phyloP scores from a whole-genome alignment of 1,140 invertebrate genomes.

The Hylaeus volcanicus region DNA sequence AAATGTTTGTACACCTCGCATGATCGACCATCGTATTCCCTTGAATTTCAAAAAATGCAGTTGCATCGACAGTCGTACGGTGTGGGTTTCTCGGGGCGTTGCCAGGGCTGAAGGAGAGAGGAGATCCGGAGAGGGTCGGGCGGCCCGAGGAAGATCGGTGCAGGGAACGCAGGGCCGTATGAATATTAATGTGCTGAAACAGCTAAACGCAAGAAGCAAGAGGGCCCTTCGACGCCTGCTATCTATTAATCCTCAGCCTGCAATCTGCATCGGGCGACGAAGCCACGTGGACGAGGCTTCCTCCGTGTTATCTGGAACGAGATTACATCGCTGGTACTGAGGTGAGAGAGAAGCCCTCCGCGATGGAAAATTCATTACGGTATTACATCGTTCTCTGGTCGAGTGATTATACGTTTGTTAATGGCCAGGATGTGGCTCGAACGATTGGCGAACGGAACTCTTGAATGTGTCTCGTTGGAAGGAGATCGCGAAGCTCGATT shows the following conservation, averaged over 20 bases:
- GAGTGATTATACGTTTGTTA: slow-evolving; percentile 19
- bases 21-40: neutral
- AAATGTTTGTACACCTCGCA: slow-evolving; percentile 50
- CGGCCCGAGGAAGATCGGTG: neutral
- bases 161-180: slow-evolving; percentile 53
- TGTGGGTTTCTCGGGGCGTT: slow-evolving; percentile 5
- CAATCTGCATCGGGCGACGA: slow-evolving; percentile 51
- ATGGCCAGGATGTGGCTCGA: neutral
- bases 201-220: slow-evolving; percentile 70
- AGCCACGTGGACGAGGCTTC: slow-evolving; percentile 32
- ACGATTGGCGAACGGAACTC: neutral
- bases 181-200: slow-evolving; percentile 79
- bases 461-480: neutral
- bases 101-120: neutral
- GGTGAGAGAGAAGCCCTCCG: neutral
- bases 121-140: neutral
- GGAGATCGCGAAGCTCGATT: no score
- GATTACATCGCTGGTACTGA: slow-evolving; percentile 22
- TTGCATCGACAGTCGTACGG: slow-evolving; percentile 21
- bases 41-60: slow-evolving; percentile 54
- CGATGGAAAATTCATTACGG: slow-evolving; percentile 33
- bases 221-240: slow-evolving; percentile 64
- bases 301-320: slow-evolving; percentile 27
- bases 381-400: slow-evolving; percentile 41
- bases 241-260: slow-evolving; percentile 67